Evolutionary conservation across 2,888 invertebrate genomes (phyloP), one percentile per base, ranked within the genome.

Genomic region (Matsumyia berberina): DNA sequence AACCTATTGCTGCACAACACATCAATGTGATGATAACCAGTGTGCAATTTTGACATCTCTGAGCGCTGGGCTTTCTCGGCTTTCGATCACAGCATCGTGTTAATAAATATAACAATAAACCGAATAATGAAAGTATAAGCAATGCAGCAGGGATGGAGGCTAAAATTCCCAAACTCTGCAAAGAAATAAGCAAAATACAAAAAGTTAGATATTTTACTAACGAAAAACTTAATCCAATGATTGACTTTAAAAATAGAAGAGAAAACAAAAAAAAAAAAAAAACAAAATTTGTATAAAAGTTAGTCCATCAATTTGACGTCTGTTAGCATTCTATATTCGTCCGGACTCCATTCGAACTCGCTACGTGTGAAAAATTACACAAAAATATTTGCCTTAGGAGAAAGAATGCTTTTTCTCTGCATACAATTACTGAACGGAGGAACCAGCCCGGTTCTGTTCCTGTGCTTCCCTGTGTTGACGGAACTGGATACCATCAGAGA

Each of bases 31-130:
- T 91, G 87, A 91, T 91, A 87, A 92, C 90, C 88, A 92, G 86
- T 42, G 92, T 89, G 78, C 91, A 92, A 86, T 92, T 92, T 88
- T 92, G 92, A 87, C 92, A 92, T 70, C 91, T 89, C 87, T 92
- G 91, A 31, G 92, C 90, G 79, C 91, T 90, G 72, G 90, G 89
- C 81, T 92, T 96, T 70, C 97, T 94, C 88, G 97, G 96, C 92
- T 97, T 97, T 89, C 97, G 95, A 93, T 98, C 98, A 94, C 98
- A 98, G 93, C 98, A 98, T 93, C 98, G 94, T 89, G 97, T 97
- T 91, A 98, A 94, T 90, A 98, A 94, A 93, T 98, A 98, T 89
- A 98, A 95, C 88, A 98, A 94, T 89, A 98, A 94, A 69, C 98
- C 94, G 87, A 97, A 94, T 88, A 98, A 93, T 12, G 98, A 97